phyloP scores from a whole-genome alignment of 2,888 invertebrate species.

The Euzetes globulus region DNA sequence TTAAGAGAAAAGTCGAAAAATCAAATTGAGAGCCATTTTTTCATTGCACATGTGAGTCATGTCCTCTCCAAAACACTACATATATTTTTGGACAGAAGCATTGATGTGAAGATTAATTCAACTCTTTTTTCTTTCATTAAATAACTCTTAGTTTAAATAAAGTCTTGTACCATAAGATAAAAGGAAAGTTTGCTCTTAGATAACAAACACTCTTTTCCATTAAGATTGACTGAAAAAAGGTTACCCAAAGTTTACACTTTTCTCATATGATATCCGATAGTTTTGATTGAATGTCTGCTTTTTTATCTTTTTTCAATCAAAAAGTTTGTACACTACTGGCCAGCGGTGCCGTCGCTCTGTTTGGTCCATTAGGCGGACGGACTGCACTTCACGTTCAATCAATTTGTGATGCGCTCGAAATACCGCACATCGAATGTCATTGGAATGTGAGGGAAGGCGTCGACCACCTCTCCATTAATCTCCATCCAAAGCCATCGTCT shows the following conservation, averaged over 20 bases:
- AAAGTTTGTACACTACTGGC: conserved; percentile 71
- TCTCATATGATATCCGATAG: background rate
- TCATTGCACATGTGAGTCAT: background rate
- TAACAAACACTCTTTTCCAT: background rate
- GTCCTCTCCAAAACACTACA: background rate
- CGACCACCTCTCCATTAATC: conserved; percentile 77
- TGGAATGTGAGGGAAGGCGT: conserved; percentile 45
- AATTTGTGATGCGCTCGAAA: conserved; percentile 70
- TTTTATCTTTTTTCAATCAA: background rate
- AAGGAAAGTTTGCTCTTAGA: too few species aligned
- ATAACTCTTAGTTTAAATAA: too few species aligned
- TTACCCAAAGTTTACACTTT: background rate
- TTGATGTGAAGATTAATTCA: background rate
- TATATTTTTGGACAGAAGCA: background rate
- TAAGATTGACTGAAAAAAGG: background rate
- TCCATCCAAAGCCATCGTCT: conserved; percentile 61
- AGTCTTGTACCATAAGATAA: too few species aligned
- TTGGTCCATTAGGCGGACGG: conserved; percentile 64
- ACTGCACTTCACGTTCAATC: conserved; percentile 71
- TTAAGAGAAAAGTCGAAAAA: background rate
- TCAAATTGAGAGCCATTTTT: background rate
- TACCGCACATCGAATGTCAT: conserved; percentile 62
- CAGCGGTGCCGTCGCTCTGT: conserved; percentile 67
- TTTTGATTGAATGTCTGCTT: background rate
- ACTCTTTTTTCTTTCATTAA: too few species aligned